These are phyloP conservation scores for Papilio dardanus DNA, from an alignment of 1,140 invertebrate genomes.

Conservation along the genomic window DNA sequence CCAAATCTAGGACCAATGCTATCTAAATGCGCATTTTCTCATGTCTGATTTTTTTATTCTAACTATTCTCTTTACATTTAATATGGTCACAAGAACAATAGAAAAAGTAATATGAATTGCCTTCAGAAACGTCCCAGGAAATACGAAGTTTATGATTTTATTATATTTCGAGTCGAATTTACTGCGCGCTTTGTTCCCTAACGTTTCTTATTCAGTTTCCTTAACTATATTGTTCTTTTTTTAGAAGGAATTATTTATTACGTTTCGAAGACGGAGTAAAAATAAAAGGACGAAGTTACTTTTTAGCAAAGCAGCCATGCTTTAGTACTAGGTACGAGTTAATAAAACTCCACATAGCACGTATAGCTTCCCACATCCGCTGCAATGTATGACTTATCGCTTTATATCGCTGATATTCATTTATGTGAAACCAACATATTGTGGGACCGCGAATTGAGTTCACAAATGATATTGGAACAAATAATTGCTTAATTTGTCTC, in stretches of 20 bases:
- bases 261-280: not conserved
- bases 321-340: no score
- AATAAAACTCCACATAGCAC: not conserved
- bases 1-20: no score
- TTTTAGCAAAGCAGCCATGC: no score
- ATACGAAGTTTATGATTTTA: slow-evolving; percentile 22
- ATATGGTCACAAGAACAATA: not conserved
- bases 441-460: not conserved
- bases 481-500: not conserved
- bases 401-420: not conserved
- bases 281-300: no score
- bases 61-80: not conserved
- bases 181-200: not conserved
- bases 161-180: slow-evolving; percentile 11
- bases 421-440: not conserved
- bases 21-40: no score
- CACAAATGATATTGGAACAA: not conserved
- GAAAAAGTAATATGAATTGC: not conserved
- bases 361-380: not conserved
- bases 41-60: no score
- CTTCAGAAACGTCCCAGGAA: slow-evolving; percentile 15
- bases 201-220: not conserved
- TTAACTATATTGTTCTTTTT: slow-evolving; percentile 10
- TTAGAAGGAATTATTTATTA: not conserved
- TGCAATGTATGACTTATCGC: slow-evolving; percentile 9